A percentile compares a stretch with the other conserved stretches of the same genome.
Conservation (phyloP, 2,888 invertebrate species). For the Xylota segnis region DNA sequence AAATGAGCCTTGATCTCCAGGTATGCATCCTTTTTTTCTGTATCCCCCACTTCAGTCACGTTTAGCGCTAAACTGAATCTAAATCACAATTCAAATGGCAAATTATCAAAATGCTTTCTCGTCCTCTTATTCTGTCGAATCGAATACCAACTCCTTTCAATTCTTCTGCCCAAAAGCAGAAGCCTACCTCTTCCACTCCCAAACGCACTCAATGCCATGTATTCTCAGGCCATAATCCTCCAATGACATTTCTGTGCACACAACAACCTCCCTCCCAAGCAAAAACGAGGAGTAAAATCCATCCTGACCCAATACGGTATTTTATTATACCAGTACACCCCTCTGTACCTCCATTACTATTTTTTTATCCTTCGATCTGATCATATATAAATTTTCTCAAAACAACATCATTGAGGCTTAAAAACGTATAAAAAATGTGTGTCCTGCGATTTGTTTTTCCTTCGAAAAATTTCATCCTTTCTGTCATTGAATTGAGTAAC, state of each 20-base stretch:
- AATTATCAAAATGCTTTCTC: no score
- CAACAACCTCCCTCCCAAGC: neutral
- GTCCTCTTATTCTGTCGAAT: neutral
- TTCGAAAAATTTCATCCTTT: constrained; percentile 39
- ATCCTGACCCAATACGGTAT: constrained; percentile 10
- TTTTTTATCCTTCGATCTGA: constrained; percentile 43
- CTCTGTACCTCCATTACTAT: constrained; percentile 38
- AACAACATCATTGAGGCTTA: constrained; percentile 70
- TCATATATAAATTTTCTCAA: constrained; percentile 48
- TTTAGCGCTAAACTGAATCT: no score
- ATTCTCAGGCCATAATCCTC: constrained; percentile 27
- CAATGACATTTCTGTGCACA: constrained; percentile 34
- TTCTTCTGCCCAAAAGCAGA: neutral
- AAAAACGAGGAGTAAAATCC: constrained; percentile 20
- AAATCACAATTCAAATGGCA: no score
- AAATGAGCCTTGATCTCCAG: no score
- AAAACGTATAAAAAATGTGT: constrained; percentile 70
- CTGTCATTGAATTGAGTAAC: constrained; percentile 64
- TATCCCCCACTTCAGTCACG: no score
- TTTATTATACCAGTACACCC: constrained; percentile 20
- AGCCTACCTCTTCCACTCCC: neutral
- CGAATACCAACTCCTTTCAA: neutral
- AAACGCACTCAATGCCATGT: constrained; percentile 13
- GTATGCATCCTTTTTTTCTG: no score
- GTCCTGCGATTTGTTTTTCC: constrained; percentile 64